phyloP scores from a whole-genome alignment of 2,113 vertebrate species.

The Oreochromis niloticus region DNA sequence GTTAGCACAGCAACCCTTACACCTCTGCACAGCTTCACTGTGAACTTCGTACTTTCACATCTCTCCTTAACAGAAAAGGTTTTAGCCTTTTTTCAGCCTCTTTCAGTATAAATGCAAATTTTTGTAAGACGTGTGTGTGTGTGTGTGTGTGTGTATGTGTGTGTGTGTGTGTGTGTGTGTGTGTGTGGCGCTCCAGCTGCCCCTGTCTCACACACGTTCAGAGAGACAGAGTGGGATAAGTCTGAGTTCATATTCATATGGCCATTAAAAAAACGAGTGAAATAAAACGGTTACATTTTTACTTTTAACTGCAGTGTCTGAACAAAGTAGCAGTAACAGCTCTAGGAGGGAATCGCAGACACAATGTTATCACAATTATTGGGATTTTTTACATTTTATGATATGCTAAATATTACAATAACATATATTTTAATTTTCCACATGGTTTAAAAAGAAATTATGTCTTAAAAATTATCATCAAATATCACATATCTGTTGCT shows the following conservation, averaged over 20 bases:
- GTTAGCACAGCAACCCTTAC: background rate
- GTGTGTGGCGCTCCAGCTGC: too few relatives aligned
- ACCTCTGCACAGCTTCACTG: background rate
- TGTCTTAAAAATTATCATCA: background rate
- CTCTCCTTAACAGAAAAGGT: background rate
- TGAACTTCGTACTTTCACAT: background rate
- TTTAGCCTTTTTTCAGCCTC: background rate
- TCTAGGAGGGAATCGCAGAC: rapidly evolving
- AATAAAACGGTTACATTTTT: background rate
- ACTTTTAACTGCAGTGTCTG: background rate
- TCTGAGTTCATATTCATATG: background rate
- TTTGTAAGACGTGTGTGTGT: background rate
- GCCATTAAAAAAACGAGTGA: background rate
- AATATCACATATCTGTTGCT: background rate
- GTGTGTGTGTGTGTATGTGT: too few relatives aligned
- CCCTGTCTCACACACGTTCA: too few relatives aligned
- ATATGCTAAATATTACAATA: background rate
- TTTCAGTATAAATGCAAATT: background rate
- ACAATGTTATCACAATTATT: background rate
- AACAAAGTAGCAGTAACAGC: background rate
- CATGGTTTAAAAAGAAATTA: background rate
- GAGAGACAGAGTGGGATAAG: too few relatives aligned
- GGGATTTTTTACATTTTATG: background rate
- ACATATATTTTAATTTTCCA: background rate
- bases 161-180: too few relatives aligned